These are phyloP conservation scores for Meles meles DNA, from an alignment of 2,113 vertebrate genomes.

Conservation along the genomic window DNA sequence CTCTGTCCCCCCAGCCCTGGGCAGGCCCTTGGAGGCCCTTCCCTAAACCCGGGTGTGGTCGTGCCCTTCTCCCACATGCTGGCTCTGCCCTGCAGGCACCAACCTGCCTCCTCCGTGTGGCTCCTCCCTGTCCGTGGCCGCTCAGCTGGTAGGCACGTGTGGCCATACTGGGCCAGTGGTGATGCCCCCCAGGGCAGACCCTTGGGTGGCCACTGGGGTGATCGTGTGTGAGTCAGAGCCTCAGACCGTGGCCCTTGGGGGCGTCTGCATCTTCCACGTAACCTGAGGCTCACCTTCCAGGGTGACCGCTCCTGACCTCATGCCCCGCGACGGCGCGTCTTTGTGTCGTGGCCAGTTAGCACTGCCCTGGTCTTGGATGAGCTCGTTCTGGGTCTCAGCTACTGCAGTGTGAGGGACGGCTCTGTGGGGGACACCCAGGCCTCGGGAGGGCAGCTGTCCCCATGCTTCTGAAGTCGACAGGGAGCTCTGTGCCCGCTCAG, in stretches of 20 bases:
- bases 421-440: background rate
- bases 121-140: background rate
- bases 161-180: background rate
- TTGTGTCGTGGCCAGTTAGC: accelerated
- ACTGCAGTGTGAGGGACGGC: background rate
- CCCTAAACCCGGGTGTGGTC: background rate
- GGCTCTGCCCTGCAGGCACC: background rate
- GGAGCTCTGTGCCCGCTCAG: background rate
- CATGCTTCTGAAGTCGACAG: accelerated
- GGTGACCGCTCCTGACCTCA: accelerated
- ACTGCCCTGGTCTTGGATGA: background rate
- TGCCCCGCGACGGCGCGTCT: accelerated
- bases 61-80: background rate
- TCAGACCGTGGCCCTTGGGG: background rate
- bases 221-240: background rate
- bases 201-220: background rate
- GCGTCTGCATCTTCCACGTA: accelerated
- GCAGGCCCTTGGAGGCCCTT: background rate
- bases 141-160: background rate
- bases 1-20: background rate
- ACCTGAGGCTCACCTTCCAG: background rate
- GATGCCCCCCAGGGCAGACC: accelerated
- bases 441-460: background rate
- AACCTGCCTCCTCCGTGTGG: background rate
- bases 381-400: background rate